Base-by-base conservation (phyloP, 2,888 invertebrate species). In the Stegana nigrithorax region DNA sequence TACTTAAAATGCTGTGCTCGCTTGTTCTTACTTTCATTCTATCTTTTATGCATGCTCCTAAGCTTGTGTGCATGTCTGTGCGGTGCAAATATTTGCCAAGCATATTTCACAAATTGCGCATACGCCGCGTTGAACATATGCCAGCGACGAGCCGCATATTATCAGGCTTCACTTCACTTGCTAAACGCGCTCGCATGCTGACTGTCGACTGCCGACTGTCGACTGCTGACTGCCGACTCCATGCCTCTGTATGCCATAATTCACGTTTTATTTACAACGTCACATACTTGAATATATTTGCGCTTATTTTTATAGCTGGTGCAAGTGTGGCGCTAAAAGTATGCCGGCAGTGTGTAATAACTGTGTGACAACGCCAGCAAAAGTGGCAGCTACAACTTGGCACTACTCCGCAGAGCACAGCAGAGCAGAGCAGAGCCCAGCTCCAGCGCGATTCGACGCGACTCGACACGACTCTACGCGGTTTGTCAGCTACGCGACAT, bases 51-150 rank as follows among this genome's bases (percentile, higher is more conserved):
- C n/a, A n/a, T n/a, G n/a, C n/a, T n/a, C n/a, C n/a, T n/a, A n/a
- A n/a, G n/a, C n/a, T n/a, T n/a, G n/a, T n/a, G n/a, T n/a, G n/a
- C n/a, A n/a, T n/a, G n/a, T n/a, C n/a, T n/a, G n/a, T n/a, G n/a
- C n/a, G n/a, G n/a, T n/a, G n/a, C n/a, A n/a, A n/a, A n/a, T 39
- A 36, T 27, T 62, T 26, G 65, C 65, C 63, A 65, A 68, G 56
- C 73, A 77, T 77, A 75, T 73, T 73, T 75, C 77, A 77, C 73
- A 77, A 77, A 77, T 77, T 75, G 73, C 77, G 72, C 73, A 75
- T 75, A 75, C 77, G 75, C 73, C 77, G 77, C 73, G 75, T 70
- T 73, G 69, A 75, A 70, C 72, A 73, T 10, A 47, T 12, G 50
- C 21, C 21, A 45, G 26, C 39, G 14, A 39, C 14, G 39, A 39